These are phyloP conservation scores for Schizopygopsis malacanthus DNA, from an alignment of 2,797 vertebrate genomes.

Conservation along the genomic window DNA sequence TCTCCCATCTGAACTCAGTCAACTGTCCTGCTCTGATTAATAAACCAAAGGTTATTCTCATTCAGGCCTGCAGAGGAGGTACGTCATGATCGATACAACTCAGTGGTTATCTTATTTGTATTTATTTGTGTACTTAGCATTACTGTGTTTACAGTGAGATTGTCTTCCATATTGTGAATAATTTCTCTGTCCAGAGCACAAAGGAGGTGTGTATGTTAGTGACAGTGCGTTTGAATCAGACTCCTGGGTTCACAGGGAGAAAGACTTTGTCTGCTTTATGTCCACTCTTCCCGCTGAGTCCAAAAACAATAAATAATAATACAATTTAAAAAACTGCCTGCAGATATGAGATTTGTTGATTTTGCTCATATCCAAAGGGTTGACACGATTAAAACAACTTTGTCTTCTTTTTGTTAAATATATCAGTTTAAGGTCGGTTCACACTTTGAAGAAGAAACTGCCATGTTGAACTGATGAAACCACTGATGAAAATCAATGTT, in stretches of 20 bases:
- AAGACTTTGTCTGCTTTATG: conserved; percentile 12
- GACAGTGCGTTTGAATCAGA: background rate
- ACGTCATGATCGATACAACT: no score
- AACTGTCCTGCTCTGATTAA: background rate
- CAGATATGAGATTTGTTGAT: background rate
- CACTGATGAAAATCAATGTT: no score
- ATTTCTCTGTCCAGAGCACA: background rate
- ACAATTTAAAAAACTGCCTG: background rate
- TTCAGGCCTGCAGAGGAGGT: conserved; percentile 18
- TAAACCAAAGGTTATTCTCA: conserved; percentile 1
- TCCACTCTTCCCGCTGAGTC: background rate
- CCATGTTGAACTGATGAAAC: no score
- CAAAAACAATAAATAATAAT: no score
- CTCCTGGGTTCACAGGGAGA: background rate
- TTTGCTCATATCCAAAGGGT: background rate
- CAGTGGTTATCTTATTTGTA: no score
- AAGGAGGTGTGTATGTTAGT: background rate
- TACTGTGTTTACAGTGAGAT: no score
- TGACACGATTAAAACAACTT: background rate
- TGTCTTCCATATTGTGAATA: no score
- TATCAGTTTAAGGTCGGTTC: no score
- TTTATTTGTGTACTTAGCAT: no score
- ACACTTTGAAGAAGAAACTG: no score
- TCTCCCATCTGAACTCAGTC: background rate
- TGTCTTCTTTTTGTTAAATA: background rate